A percentile compares a stretch with the other conserved stretches of the same genome.
phyloP scores from a whole-genome alignment of 2,888 invertebrate species.

The Muscina levida region DNA sequence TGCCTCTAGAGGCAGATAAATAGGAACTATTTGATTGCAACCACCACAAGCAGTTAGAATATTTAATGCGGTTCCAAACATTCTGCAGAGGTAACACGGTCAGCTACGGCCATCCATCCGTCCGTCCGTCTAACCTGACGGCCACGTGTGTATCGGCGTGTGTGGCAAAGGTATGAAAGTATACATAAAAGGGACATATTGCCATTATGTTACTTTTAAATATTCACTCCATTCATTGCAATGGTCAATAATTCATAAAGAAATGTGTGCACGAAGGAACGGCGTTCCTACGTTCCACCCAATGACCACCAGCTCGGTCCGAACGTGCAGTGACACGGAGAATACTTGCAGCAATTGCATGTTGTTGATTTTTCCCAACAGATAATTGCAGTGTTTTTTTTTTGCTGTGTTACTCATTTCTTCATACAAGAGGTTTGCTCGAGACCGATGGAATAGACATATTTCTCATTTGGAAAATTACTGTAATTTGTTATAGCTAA shows the following conservation, averaged over 20 bases:
- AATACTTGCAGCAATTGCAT: constrained; percentile 1
- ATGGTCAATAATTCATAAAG: constrained; percentile 56
- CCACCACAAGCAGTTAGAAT: constrained; percentile 43
- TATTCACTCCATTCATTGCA: constrained; percentile 34
- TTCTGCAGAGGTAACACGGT: constrained; percentile 45
- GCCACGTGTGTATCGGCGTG: background rate
- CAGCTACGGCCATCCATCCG: background rate
- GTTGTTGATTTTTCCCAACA: constrained; percentile 27
- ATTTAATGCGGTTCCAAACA: constrained; percentile 42
- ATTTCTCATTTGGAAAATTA: constrained; percentile 54
- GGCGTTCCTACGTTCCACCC: too few species aligned
- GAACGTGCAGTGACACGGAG: background rate
- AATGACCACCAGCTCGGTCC: background rate
- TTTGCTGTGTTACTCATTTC: too few species aligned
- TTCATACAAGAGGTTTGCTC: background rate
- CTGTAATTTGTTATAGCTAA: constrained; percentile 63
- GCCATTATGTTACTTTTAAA: constrained; percentile 24
- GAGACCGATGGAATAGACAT: background rate
- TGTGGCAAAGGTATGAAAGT: constrained; percentile 24
- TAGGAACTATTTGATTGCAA: constrained; percentile 43
- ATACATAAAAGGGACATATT: constrained; percentile 30
- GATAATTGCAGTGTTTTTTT: constrained; percentile 43
- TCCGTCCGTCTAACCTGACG: too few species aligned
- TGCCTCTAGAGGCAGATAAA: constrained; percentile 15
- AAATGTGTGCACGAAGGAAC: background rate